A percentile compares a stretch with the other conserved stretches of the same genome.
Conservation (phyloP, 2,797 vertebrate species). For the Myiotriccus ornatus region DNA sequence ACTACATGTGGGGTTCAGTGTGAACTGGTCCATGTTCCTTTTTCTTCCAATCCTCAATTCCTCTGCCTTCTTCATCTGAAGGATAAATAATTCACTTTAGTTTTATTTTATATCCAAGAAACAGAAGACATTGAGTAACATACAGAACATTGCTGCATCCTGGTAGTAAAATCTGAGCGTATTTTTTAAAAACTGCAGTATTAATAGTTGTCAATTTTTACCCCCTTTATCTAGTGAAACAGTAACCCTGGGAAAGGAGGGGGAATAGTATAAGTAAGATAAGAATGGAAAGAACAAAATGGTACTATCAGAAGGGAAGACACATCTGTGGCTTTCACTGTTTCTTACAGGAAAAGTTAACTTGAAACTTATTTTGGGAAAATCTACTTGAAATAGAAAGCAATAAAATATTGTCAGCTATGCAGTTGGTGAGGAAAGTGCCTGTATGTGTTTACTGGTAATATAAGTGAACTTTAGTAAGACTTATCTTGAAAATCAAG, state of each 20-base stretch:
- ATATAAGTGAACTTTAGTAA: background rate
- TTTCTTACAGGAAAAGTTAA: background rate
- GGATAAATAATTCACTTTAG: background rate
- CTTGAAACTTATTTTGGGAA: background rate
- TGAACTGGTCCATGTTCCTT: background rate
- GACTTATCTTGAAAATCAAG: background rate
- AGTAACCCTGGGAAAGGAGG: background rate
- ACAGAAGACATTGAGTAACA: background rate
- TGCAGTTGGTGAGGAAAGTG: background rate
- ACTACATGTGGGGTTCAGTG: background rate
- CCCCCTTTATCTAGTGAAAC: background rate
- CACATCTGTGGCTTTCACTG: background rate
- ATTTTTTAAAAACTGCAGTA: background rate
- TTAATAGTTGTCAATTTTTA: background rate
- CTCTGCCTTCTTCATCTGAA: background rate
- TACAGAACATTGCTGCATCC: background rate
- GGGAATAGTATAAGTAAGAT: background rate
- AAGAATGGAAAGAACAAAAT: background rate
- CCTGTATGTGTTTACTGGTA: background rate
- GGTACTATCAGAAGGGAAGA: background rate
- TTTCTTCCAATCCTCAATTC: background rate
- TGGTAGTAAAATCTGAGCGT: background rate
- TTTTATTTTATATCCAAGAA: background rate
- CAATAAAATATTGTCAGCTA: background rate
- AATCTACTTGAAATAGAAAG: background rate